Evolutionary conservation across 2,113 vertebrate genomes (phyloP).

Genomic region (Eublepharis macularius): DNA sequence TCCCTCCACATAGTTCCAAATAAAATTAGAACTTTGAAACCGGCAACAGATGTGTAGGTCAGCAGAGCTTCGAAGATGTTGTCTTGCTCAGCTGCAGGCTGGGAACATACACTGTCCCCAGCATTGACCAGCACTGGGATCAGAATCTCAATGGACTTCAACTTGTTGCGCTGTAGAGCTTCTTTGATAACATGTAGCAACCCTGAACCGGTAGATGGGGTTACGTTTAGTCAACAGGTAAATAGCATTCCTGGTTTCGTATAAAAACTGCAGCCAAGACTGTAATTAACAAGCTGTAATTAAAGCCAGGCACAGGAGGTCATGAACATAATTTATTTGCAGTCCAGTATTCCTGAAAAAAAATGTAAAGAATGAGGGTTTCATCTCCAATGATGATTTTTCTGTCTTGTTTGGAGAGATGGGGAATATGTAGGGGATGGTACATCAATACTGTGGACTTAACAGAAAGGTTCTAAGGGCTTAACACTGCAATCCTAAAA

Average conservation of each 20-base stretch:
- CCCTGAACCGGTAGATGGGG: background rate
- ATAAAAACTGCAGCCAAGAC: background rate
- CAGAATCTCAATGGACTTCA: background rate
- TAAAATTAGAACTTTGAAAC: slow-evolving; percentile 1
- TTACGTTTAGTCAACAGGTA: background rate
- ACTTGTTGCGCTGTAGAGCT: background rate
- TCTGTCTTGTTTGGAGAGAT: background rate
- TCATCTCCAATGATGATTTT: background rate
- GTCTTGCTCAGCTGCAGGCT: background rate
- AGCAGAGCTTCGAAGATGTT: background rate
- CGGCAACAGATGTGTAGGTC: background rate
- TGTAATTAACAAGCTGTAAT: background rate
- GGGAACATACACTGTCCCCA: background rate
- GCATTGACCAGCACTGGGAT: background rate
- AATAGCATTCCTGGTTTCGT: background rate
- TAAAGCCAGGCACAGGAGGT: background rate
- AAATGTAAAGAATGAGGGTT: background rate
- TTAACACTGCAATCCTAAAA: no score
- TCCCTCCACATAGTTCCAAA: background rate
- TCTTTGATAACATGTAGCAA: background rate
- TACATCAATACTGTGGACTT: background rate
- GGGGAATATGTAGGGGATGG: background rate
- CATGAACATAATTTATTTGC: background rate
- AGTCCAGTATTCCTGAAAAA: background rate
- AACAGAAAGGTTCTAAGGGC: background rate